Conservation (phyloP, 1,140 invertebrate genomes). For the Drosophila navojoa region DNA sequence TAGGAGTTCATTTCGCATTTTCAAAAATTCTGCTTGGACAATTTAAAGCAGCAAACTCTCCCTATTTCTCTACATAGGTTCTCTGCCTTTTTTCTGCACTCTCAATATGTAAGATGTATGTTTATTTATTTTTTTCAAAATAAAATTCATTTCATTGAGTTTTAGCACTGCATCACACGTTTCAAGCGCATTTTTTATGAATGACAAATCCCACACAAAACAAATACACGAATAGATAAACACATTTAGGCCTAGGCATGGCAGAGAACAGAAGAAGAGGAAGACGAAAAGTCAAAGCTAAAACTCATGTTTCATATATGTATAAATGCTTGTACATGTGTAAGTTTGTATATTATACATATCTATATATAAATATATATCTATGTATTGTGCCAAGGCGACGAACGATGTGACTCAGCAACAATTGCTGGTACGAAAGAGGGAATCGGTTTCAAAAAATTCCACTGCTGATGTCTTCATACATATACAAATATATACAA, state of each 20-base stretch:
- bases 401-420: slow-evolving; percentile 45
- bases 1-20: too few relatives aligned
- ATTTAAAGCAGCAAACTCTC: too few relatives aligned
- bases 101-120: too few relatives aligned
- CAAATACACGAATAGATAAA: slow-evolving; percentile 21
- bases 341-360: too few relatives aligned
- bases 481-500: slow-evolving; percentile 14
- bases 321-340: slow-evolving; percentile 49
- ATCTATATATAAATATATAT: slow-evolving; percentile 39
- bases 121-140: too few relatives aligned
- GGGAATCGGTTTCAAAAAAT: slow-evolving; percentile 8
- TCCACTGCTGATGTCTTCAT: slow-evolving; percentile 35
- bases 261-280: slow-evolving; percentile 17
- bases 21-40: too few relatives aligned
- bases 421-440: background rate
- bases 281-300: background rate
- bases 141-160: slow-evolving; percentile 12
- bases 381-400: slow-evolving; percentile 74
- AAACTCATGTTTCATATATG: slow-evolving; percentile 54
- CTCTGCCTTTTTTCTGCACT: too few relatives aligned
- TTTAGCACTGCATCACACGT: background rate
- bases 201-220: slow-evolving; percentile 53
- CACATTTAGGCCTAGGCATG: slow-evolving; percentile 24
- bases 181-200: slow-evolving; percentile 58
- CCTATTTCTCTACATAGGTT: too few relatives aligned